A percentile compares a stretch with the other conserved stretches of the same genome.
Evolutionary conservation across 2,888 invertebrate species (phyloP).

Genomic region (Leptopilina drosophilae): DNA sequence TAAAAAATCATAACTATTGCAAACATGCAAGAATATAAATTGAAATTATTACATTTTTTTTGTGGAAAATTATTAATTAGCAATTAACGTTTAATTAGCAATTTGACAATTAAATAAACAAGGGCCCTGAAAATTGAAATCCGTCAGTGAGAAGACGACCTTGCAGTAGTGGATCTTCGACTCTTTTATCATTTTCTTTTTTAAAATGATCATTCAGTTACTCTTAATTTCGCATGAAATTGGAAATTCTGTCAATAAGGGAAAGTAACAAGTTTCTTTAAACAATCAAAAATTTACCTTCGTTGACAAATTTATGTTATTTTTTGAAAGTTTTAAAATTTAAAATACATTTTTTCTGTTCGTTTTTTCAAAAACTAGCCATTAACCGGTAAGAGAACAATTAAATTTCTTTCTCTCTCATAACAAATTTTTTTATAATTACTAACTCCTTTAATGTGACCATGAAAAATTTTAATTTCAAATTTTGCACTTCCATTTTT

Average conservation of each 20-base stretch:
- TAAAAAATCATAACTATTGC: no score
- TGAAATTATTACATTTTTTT: no score
- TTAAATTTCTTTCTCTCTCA: no score
- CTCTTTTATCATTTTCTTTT: constrained; percentile 24
- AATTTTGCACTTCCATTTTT: no score
- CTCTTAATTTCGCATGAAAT: not conserved
- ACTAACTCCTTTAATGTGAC: no score
- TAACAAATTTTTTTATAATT: no score
- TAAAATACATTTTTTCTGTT: not conserved
- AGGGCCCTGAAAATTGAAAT: not conserved
- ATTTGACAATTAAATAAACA: not conserved
- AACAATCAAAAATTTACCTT: not conserved
- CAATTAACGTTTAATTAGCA: no score
- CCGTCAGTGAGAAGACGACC: constrained; percentile 24
- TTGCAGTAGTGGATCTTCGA: not conserved
- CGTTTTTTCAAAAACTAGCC: no score
- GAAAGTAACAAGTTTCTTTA: not conserved
- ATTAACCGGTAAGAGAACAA: no score
- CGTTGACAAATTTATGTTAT: not conserved
- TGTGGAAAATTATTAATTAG: no score
- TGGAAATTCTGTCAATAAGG: not conserved
- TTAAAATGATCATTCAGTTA: constrained; percentile 4
- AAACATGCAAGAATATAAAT: no score
- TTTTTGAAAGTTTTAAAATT: not conserved
- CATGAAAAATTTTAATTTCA: no score